A percentile compares a stretch with the other conserved stretches of the same genome.
These are phyloP conservation scores for Oscheius sp. DNA, from an alignment of 2,888 invertebrate genomes.

Conservation along the genomic window DNA sequence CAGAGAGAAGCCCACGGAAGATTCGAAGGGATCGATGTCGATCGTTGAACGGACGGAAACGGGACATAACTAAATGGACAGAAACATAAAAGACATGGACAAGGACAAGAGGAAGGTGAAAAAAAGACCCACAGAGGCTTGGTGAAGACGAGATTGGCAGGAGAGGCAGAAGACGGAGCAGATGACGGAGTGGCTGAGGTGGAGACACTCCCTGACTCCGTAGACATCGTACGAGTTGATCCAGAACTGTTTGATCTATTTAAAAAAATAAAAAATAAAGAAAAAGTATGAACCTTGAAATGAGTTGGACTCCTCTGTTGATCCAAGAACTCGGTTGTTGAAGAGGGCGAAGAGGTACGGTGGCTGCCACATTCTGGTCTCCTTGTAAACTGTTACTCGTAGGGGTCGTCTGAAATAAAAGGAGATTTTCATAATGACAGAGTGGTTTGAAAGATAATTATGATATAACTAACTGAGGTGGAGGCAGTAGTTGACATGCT, in stretches of 20 bases:
- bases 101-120: neutral
- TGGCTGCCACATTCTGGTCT: slow-evolving; percentile 48
- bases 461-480: slow-evolving; percentile 19
- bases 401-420: neutral
- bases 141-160: slow-evolving; percentile 40
- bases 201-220: neutral
- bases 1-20: slow-evolving; percentile 52
- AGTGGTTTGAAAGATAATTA: too few relatives aligned
- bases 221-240: slow-evolving; percentile 5
- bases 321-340: slow-evolving; percentile 55
- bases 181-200: slow-evolving; percentile 24
- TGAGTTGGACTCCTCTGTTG: slow-evolving; percentile 48
- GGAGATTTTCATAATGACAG: neutral
- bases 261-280: too few relatives aligned
- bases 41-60: slow-evolving; percentile 32
- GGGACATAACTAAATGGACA: slow-evolving; percentile 22
- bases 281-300: slow-evolving; percentile 40
- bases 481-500: slow-evolving; percentile 10
- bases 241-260: slow-evolving; percentile 21
- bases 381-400: slow-evolving; percentile 25
- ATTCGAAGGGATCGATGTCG: slow-evolving; percentile 43
- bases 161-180: slow-evolving; percentile 22
- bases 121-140: slow-evolving; percentile 46
- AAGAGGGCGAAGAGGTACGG: slow-evolving; percentile 41
- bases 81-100: neutral